phyloP scores from a whole-genome alignment of 2,113 vertebrate species.

The Ageneiosus marmoratus region DNA sequence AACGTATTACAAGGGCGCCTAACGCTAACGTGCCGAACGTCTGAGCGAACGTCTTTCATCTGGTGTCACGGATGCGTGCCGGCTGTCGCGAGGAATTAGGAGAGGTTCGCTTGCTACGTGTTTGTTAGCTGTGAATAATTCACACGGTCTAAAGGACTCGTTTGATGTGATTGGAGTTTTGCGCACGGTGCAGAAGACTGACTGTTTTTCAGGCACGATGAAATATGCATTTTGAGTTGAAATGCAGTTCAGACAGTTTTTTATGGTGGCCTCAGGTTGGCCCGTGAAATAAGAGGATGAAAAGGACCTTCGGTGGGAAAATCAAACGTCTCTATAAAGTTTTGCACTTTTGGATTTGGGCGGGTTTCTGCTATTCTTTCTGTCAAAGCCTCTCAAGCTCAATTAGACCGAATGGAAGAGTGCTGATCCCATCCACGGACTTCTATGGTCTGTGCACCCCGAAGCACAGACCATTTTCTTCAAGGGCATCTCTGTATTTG shows the following conservation, averaged over 20 bases:
- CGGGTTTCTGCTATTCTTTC: no score
- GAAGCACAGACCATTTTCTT: no score
- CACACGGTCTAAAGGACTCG: neutral
- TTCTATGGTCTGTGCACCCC: no score
- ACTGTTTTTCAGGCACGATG: neutral
- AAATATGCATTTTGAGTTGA: neutral
- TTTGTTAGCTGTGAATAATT: slow-evolving; percentile 27
- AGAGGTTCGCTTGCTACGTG: slow-evolving; percentile 25
- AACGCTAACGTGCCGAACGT: no score
- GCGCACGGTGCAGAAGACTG: neutral
- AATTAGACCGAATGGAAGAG: neutral
- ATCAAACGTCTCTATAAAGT: neutral
- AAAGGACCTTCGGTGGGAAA: neutral
- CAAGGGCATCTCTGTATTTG: no score
- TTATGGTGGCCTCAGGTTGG: neutral
- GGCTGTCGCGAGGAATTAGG: slow-evolving; percentile 45
- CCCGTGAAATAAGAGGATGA: neutral
- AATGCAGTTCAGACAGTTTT: neutral
- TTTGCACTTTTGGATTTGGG: neutral
- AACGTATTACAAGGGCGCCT: neutral
- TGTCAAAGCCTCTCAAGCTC: neutral
- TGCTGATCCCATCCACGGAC: neutral
- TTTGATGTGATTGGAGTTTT: neutral
- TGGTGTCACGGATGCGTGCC: slow-evolving; percentile 33
- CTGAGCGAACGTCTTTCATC: slow-evolving; percentile 19